Conservation (phyloP, 2,797 vertebrate genomes). For the Protosalanx chinensis region DNA sequence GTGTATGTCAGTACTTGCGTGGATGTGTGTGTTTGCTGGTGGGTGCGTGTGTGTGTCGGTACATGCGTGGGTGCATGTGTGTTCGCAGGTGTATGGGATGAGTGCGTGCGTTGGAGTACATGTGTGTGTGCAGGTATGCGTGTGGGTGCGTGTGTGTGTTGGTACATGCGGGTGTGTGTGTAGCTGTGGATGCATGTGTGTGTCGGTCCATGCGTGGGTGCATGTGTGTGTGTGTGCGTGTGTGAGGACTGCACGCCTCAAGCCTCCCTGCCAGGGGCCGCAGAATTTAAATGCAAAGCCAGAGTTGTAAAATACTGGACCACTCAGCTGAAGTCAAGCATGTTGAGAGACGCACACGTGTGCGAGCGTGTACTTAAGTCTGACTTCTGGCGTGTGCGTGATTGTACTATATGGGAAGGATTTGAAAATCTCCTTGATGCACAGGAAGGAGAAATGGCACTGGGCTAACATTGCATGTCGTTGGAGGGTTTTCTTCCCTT, state of each 20-base stretch:
- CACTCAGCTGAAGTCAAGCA: constrained; percentile 13
- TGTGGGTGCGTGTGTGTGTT: not conserved
- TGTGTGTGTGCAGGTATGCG: constrained; percentile 5
- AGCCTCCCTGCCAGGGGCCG: not conserved
- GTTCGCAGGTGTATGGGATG: not conserved
- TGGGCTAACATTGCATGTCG: constrained; percentile 31
- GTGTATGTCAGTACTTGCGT: not conserved
- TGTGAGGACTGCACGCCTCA: not conserved
- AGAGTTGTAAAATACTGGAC: not conserved
- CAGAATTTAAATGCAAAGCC: constrained; percentile 17
- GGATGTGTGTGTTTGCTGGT: not conserved
- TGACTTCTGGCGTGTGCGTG: not conserved
- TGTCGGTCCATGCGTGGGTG: not conserved
- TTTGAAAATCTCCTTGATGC: constrained; percentile 42
- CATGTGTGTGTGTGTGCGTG: not conserved
- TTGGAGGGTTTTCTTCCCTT: not conserved
- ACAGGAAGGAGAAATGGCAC: constrained; percentile 45
- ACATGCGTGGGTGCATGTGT: not conserved
- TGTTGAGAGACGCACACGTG: not conserved
- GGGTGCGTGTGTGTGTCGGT: not conserved
- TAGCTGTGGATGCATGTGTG: not conserved
- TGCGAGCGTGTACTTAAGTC: constrained; percentile 3
- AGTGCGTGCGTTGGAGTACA: not conserved
- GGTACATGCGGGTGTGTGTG: not conserved
- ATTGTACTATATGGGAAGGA: constrained; percentile 1